Base-by-base conservation (phyloP, 2,888 invertebrate genomes). In the Nipponacmea schrenckii region DNA sequence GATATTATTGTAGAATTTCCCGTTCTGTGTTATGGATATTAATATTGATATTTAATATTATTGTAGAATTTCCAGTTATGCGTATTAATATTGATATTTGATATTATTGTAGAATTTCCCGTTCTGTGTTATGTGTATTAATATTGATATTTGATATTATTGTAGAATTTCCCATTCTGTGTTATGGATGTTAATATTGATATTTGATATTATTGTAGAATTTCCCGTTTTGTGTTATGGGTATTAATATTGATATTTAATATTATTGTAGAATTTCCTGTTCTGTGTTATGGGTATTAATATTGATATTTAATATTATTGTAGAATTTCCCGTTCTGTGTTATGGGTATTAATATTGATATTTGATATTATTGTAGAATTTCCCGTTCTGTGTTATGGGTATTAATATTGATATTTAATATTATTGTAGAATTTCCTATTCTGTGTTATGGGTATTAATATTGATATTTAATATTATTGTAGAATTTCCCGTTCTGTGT, bases 311-410 rank as follows among this genome's bases (percentile, higher is more conserved):
- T 50, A 50, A 39, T 70, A 50, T 45, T 67, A 24, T 83, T 84
- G 17, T 86, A 91, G 89, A 90, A 91, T 79, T 91, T 91, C 82
- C 91, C 91, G 0, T 89, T 91, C 74, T 90, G 90, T 80, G 89
- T 91, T 17, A 91, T 91, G 86, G 89, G 91, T 65, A 89, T 91
- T 63, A 91, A 91, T 82, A 86, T 91, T 64, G n/a, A n/a, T n/a
- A n/a, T 15, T 5, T 50, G 44, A 39, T 70, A 50, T 45, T 67
- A 24, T 83, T 84, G 17, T 86, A 91, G 89, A 90, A 91, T 79
- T 91, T 91, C 82, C 91, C 91, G 0, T 89, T 91, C 74, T 90
- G 90, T 80, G 89, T 91, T 17, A 91, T 91, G 86, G 89, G 91
- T 65, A 89, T 91, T 63, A 91, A 91, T 82, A 86, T 91, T 64